Evolutionary conservation across 1,140 invertebrate species (phyloP), one percentile per base, ranked within the genome.

Genomic region (Ylistrum balloti): DNA sequence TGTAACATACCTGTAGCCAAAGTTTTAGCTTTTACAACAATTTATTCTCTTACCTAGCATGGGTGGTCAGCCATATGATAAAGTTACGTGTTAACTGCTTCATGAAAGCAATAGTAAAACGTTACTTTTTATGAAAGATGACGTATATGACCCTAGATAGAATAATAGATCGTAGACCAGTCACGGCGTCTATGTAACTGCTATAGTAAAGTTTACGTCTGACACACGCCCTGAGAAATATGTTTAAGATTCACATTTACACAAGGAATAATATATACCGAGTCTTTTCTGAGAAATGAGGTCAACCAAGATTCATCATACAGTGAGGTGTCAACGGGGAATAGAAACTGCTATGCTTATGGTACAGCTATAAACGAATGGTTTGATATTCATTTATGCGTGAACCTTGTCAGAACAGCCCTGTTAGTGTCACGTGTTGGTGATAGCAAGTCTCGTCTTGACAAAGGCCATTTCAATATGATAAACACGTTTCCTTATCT

Each of bases 401-500:
- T 74, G 56, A 74, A 74, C 56, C 56, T 28, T 74, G 56, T 74
- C 56, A 74, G n/a, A 28, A n/a, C 17, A n/a, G 56, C n/a, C 56
- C n/a, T 28, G 56, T 74, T n/a, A 74, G n/a, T 28, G n/a, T 74
- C 56, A 74, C 56, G 22, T 74, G 56, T 5, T 74, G 28, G 0
- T 28, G 20, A 45, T 45, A n/a, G 7, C 22, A 11, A 74, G 41
- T 45, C 9, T 17, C 41, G 0, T 74, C 56, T 22, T 74, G 56
- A 74, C n/a, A 74, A 74, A 74, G 56, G 56, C n/a, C 56, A 74
- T 74, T 28, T n/a, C 22, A 74, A 74, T 74, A n/a, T 28, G 56
- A 74, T 74, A n/a, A 74, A 74, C 56, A n/a, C 11, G 28, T 74
- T 74, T 74, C 56, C 56, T 74, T 74, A 74, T 74, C 56, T 74